Conservation (phyloP, 2,888 invertebrate genomes). For the Ennomos quercinarius region DNA sequence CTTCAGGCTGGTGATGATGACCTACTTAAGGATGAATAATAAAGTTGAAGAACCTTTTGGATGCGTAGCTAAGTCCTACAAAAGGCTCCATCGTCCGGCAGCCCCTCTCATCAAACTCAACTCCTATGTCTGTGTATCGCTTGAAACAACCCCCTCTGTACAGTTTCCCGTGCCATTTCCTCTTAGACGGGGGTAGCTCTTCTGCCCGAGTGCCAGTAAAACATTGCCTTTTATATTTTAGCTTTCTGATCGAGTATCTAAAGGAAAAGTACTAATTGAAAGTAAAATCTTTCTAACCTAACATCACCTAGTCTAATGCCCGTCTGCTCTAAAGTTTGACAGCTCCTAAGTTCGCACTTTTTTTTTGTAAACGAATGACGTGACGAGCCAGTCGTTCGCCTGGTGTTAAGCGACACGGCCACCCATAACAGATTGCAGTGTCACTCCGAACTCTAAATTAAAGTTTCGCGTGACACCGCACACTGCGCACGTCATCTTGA, state of each 20-base stretch:
- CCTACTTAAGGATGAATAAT: background rate
- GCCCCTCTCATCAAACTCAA: constrained; percentile 46
- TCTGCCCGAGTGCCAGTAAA: background rate
- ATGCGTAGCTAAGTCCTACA: constrained; percentile 23
- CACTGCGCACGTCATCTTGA: too few species aligned
- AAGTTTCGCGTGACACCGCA: too few species aligned
- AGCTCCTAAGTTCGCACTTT: too few species aligned
- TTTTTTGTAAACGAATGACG: too few species aligned
- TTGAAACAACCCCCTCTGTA: constrained; percentile 49
- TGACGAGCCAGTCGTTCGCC: too few species aligned
- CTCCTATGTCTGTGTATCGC: constrained; percentile 48
- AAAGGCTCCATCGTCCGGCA: constrained; percentile 40
- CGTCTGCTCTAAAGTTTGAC: too few species aligned
- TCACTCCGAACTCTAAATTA: too few species aligned
- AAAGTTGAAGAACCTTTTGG: constrained; percentile 18
- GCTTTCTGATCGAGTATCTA: background rate
- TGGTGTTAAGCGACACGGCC: too few species aligned
- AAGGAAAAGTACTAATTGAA: too few species aligned
- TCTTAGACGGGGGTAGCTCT: background rate
- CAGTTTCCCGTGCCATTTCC: constrained; percentile 16
- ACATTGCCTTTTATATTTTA: constrained; percentile 1
- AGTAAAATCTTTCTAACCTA: background rate
- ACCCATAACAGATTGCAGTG: too few species aligned
- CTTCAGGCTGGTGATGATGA: too few species aligned
- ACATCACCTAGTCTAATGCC: too few species aligned